A percentile compares a stretch with the other conserved stretches of the same genome.
Evolutionary conservation across 2,113 vertebrate species (phyloP).

Genomic region (Proterorhinus semilunaris): DNA sequence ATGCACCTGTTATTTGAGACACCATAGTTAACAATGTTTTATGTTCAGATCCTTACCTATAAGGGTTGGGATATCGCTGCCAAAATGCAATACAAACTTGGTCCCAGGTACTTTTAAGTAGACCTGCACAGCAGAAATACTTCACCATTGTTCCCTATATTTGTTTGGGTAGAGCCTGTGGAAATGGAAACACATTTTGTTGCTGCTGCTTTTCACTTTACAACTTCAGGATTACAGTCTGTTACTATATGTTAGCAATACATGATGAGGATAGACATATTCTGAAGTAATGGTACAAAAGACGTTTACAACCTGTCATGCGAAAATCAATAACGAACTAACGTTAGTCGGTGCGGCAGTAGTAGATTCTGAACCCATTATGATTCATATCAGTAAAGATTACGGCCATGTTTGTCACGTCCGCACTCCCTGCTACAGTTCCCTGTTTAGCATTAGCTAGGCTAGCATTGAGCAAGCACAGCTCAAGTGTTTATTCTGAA

Average conservation of each 20-base stretch:
- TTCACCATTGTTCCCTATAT: slow-evolving; percentile 87
- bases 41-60: slow-evolving; percentile 79
- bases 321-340: too few relatives aligned
- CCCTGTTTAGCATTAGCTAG: slow-evolving; percentile 42
- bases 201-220: neutral
- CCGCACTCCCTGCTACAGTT: slow-evolving; percentile 23
- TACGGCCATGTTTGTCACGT: slow-evolving; percentile 46
- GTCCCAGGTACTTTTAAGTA: slow-evolving; percentile 93
- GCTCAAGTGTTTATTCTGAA: neutral
- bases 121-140: slow-evolving; percentile 83
- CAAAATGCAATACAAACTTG: slow-evolving; percentile 95
- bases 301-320: too few relatives aligned
- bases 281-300: too few relatives aligned
- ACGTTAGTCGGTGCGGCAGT: too few relatives aligned
- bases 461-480: slow-evolving; percentile 30
- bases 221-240: neutral
- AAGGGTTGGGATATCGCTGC: slow-evolving; percentile 94
- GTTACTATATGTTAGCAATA: too few relatives aligned
- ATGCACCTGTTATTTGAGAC: too few relatives aligned
- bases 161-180: slow-evolving; percentile 39
- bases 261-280: too few relatives aligned
- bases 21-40: too few relatives aligned
- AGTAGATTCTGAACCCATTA: neutral
- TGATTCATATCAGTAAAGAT: neutral
- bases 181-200: slow-evolving; percentile 8